Percentiles rank a stretch among this genome's conserved stretches.
Evolutionary conservation across 2,888 invertebrate species (phyloP).

Genomic region (Julus scandinavius): DNA sequence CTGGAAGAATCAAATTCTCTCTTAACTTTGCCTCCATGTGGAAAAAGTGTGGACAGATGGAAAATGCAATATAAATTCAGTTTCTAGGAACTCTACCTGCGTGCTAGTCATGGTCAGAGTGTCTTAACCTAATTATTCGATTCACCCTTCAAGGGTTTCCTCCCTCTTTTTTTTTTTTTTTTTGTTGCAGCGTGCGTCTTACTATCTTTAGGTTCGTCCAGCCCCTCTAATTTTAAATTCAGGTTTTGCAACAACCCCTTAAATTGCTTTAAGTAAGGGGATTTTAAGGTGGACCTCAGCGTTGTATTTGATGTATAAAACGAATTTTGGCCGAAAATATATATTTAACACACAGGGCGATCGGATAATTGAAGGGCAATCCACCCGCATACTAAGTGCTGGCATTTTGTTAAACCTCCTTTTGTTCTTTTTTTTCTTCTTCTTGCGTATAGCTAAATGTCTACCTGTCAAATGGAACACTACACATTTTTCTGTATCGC

Average conservation of each 20-base stretch:
- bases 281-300: constrained; percentile 31
- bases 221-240: neutral
- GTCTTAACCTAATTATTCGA: neutral
- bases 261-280: neutral
- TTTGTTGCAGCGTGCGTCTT: neutral
- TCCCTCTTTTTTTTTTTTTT: neutral
- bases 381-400: neutral
- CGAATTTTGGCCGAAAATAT: neutral
- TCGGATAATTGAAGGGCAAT: neutral
- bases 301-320: neutral
- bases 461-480: neutral
- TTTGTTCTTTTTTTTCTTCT: neutral
- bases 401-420: neutral
- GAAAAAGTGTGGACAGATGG: too few relatives aligned
- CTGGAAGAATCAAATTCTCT: too few relatives aligned
- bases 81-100: too few relatives aligned
- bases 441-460: neutral
- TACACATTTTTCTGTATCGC: neutral
- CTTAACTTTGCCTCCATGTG: too few relatives aligned
- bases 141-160: neutral
- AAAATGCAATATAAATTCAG: too few relatives aligned
- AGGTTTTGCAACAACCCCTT: neutral
- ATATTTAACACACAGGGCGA: too few relatives aligned
- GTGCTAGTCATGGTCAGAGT: neutral
- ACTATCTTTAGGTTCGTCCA: neutral